A percentile compares a stretch with the other conserved stretches of the same genome.
These are phyloP conservation scores for Egretta garzetta DNA, from an alignment of 2,113 vertebrate genomes.

Conservation along the genomic window DNA sequence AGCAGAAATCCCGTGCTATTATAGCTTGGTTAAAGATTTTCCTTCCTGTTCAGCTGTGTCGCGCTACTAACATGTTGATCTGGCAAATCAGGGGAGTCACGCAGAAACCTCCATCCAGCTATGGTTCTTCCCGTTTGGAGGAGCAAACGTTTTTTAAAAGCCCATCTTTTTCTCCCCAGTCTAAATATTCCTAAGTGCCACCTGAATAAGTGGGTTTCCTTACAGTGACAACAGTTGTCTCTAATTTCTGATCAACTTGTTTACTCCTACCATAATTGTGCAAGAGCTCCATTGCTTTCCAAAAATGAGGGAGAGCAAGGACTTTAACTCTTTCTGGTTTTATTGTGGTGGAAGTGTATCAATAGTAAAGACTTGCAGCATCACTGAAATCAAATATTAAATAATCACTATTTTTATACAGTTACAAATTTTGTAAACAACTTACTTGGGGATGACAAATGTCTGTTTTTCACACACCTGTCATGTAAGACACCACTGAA, in stretches of 20 bases:
- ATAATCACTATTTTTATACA: background rate
- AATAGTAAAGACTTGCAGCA: background rate
- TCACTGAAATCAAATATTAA: background rate
- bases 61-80: background rate
- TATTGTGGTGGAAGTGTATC: background rate
- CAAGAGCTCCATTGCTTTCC: background rate
- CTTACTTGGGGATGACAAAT: background rate
- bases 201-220: background rate
- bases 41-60: background rate
- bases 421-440: background rate
- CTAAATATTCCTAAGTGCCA: background rate
- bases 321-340: background rate
- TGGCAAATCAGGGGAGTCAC: background rate
- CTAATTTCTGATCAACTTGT: background rate
- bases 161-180: background rate
- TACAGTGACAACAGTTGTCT: background rate
- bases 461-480: background rate
- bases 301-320: background rate
- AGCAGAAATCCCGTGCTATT: background rate
- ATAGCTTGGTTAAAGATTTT: background rate
- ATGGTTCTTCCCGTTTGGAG: background rate
- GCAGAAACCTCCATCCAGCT: background rate
- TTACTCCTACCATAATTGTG: background rate
- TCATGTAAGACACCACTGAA: background rate
- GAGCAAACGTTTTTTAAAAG: background rate